These are phyloP conservation scores for Nomada fabriciana DNA, from an alignment of 2,888 invertebrate species.

Conservation along the genomic window DNA sequence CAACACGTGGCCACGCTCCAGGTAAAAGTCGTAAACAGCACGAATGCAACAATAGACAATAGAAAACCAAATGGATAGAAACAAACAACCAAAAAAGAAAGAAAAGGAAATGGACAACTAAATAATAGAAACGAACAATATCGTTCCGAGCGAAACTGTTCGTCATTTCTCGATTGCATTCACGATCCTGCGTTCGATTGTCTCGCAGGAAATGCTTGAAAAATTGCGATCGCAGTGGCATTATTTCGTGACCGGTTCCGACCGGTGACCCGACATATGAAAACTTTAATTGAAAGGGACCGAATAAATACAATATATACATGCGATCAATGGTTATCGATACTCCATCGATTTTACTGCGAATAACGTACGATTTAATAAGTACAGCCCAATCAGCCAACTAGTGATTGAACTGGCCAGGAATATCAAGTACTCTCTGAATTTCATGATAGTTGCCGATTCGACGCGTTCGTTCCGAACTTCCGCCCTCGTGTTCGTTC, in stretches of 20 bases:
- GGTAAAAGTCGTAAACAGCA: too few species aligned
- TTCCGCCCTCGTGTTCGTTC: conserved; percentile 12
- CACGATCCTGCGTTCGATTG: conserved; percentile 22
- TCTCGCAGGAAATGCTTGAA: background rate
- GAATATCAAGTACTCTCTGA: conserved; percentile 52
- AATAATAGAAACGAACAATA: conserved; percentile 5
- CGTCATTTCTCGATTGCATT: conserved; percentile 3
- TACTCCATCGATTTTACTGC: conserved; percentile 15
- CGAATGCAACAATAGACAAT: background rate
- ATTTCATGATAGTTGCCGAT: conserved; percentile 34
- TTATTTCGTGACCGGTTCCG: background rate
- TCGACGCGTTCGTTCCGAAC: conserved; percentile 27
- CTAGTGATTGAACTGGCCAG: conserved; percentile 39
- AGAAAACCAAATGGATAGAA: background rate
- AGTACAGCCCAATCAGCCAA: conserved; percentile 45
- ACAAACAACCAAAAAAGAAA: background rate
- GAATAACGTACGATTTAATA: conserved; percentile 40
- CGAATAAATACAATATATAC: conserved; percentile 36
- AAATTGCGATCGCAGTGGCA: conserved; percentile 8
- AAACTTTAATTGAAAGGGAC: conserved; percentile 49
- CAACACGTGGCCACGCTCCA: too few species aligned
- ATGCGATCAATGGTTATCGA: conserved; percentile 1
- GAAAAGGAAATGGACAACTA: background rate
- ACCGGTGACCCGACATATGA: background rate
- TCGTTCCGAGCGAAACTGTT: conserved; percentile 12